Evolutionary conservation across 2,888 invertebrate genomes (phyloP).

Genomic region (Acleris emargana): DNA sequence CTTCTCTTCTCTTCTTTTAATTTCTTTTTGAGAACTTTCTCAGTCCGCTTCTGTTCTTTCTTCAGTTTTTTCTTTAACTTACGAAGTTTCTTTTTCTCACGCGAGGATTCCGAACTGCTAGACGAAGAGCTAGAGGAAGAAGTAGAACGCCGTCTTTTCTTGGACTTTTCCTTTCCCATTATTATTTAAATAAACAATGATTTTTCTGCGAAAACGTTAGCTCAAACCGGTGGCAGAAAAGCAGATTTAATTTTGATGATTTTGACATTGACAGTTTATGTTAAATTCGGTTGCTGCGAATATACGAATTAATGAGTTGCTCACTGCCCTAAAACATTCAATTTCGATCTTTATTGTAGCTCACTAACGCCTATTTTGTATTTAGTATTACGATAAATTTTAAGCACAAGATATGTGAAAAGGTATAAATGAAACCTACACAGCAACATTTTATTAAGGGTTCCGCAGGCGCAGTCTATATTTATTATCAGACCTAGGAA

Average conservation of each 20-base stretch:
- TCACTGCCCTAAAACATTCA: too few relatives aligned
- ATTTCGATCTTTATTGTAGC: too few relatives aligned
- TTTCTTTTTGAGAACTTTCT: conserved; percentile 80
- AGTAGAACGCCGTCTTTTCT: conserved; percentile 61
- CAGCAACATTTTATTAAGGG: too few relatives aligned
- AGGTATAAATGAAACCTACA: too few relatives aligned
- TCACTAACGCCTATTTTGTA: too few relatives aligned
- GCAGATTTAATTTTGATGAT: not conserved
- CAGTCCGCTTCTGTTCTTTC: conserved; percentile 80
- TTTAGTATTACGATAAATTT: too few relatives aligned
- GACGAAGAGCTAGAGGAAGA: conserved; percentile 62
- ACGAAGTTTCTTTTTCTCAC: conserved; percentile 78
- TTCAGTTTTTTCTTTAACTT: conserved; percentile 83
- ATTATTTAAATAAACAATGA: not conserved
- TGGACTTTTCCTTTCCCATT: conserved; percentile 76
- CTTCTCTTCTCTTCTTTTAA: conserved; percentile 75
- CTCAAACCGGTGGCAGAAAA: not conserved
- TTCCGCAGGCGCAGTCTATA: too few relatives aligned
- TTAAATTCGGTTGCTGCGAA: not conserved
- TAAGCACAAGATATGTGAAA: too few relatives aligned
- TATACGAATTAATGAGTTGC: too few relatives aligned
- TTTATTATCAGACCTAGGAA: too few relatives aligned
- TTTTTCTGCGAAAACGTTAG: conserved; percentile 8
- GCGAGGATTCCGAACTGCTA: conserved; percentile 73
- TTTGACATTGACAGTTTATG: conserved; percentile 20